Evolutionary conservation across 2,797 vertebrate species (phyloP).

Genomic region (Tragopan temminckii): DNA sequence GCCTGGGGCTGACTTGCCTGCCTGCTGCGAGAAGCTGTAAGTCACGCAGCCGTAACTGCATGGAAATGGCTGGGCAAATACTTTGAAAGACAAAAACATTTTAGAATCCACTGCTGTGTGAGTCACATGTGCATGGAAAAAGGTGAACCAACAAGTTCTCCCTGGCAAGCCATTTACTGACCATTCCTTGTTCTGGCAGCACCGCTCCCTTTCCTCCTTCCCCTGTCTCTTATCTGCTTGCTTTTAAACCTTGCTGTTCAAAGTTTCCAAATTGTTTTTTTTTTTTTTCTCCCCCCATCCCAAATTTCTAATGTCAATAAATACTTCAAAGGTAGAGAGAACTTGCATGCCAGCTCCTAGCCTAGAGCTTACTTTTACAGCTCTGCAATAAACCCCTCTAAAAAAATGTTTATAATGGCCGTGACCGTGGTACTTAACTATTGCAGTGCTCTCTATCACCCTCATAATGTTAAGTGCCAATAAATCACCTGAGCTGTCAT

Average conservation of each 20-base stretch:
- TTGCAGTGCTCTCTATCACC: constrained; percentile 44
- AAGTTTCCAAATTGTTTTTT: constrained; percentile 15
- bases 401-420: constrained; percentile 68
- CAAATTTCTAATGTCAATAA: constrained; percentile 54
- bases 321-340: constrained; percentile 55
- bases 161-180: not conserved
- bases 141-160: not conserved
- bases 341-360: constrained; percentile 27
- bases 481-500: constrained; percentile 60
- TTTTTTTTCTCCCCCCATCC: not conserved
- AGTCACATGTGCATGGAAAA: not conserved
- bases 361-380: constrained; percentile 67
- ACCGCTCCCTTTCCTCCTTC: not conserved
- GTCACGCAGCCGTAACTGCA: constrained; percentile 48
- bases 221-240: constrained; percentile 11
- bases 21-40: constrained; percentile 53
- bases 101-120: constrained; percentile 32
- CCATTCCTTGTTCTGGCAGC: not conserved
- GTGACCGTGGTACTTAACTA: constrained; percentile 45
- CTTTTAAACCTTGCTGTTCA: not conserved
- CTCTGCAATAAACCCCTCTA: constrained; percentile 55
- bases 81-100: constrained; percentile 21
- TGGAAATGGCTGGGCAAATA: constrained; percentile 69
- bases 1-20: not conserved
- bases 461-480: constrained; percentile 31